Evolutionary conservation across 2,888 invertebrate genomes (phyloP).

Genomic region (Caenorhabditis sp.): DNA sequence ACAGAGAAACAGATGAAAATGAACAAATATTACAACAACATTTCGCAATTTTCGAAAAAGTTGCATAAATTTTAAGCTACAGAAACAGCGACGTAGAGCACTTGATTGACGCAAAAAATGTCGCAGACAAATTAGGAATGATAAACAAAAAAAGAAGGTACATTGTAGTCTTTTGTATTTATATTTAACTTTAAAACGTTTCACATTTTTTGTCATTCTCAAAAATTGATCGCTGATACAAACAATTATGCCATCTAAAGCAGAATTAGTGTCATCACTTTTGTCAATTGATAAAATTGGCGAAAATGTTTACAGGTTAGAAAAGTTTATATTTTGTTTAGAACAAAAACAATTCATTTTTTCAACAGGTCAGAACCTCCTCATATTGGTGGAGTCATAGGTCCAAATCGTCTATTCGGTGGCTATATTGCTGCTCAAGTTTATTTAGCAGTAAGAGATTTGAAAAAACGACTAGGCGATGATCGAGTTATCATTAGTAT

Average conservation of each 20-base stretch:
- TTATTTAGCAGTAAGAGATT: slow-evolving; percentile 16
- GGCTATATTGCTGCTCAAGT: slow-evolving; percentile 37
- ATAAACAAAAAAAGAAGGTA: neutral
- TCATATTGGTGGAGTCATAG: slow-evolving; percentile 32
- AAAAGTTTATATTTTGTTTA: no score
- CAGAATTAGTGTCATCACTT: slow-evolving; percentile 28
- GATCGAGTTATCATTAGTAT: slow-evolving; percentile 27
- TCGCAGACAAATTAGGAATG: neutral
- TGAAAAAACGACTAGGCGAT: slow-evolving; percentile 11
- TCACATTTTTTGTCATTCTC: neutral
- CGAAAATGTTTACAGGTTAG: slow-evolving; percentile 29
- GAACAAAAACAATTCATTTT: neutral
- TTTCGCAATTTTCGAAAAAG: neutral
- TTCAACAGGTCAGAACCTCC: slow-evolving; percentile 28
- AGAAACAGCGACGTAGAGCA: neutral
- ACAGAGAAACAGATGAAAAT: neutral
- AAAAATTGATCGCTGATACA: no score
- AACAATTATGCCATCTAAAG: no score
- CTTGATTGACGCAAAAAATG: neutral
- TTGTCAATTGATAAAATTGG: slow-evolving; percentile 35
- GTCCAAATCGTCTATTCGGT: slow-evolving; percentile 30
- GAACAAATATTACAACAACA: neutral
- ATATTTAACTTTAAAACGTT: slow-evolving; percentile 2
- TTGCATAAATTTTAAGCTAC: neutral
- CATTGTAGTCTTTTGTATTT: neutral